A percentile compares a stretch with the other conserved stretches of the same genome.
These are phyloP conservation scores for Chrysodeixis includens DNA, from an alignment of 2,888 invertebrate species.

Conservation along the genomic window DNA sequence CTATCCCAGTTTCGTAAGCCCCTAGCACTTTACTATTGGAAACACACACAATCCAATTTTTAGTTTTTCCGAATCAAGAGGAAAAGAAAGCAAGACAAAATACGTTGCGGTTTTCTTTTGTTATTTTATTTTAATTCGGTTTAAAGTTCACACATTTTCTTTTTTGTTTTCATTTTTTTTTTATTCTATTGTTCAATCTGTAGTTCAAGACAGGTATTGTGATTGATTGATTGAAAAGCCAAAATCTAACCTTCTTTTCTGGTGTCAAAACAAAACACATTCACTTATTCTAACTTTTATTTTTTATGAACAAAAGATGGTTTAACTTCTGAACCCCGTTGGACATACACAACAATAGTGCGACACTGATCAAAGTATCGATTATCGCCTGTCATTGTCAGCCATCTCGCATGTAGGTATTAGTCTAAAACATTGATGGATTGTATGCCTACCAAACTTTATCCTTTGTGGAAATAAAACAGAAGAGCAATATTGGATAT, in stretches of 20 bases:
- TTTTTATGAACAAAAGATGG: too few species aligned
- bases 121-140: background rate
- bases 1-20: conserved; percentile 37
- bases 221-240: too few species aligned
- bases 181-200: background rate
- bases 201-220: background rate
- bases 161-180: background rate
- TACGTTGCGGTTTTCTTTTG: background rate
- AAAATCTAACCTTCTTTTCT: background rate
- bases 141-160: background rate
- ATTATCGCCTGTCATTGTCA: background rate
- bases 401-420: background rate
- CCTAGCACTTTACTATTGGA: conserved; percentile 30
- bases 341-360: too few species aligned
- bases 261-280: background rate
- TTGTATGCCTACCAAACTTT: background rate
- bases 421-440: background rate
- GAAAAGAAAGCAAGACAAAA: background rate
- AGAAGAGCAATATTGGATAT: too few species aligned
- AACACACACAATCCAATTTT: conserved; percentile 39
- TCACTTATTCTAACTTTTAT: too few species aligned
- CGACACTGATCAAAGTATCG: background rate
- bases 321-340: too few species aligned
- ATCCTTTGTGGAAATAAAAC: background rate
- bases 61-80: conserved; percentile 23